Evolutionary conservation across 2,797 vertebrate species (phyloP).

Genomic region (Arrhamphus sclerolepis): DNA sequence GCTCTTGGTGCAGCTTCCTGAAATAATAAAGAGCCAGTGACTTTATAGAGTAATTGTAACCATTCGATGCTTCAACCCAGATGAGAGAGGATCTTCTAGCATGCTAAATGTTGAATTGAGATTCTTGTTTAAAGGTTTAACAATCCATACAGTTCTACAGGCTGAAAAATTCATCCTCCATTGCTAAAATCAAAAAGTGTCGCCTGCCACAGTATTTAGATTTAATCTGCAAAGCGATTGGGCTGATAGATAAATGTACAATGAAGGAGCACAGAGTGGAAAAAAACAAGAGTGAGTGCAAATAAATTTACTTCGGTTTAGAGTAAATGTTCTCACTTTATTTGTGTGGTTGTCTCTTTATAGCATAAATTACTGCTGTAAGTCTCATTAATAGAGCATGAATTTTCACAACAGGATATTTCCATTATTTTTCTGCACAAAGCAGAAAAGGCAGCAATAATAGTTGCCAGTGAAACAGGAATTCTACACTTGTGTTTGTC

Average conservation of each 20-base stretch:
- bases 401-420: too few species aligned
- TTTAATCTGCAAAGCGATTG: neutral
- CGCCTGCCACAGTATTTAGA: too few species aligned
- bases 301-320: conserved; percentile 6
- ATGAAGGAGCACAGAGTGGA: neutral
- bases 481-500: too few species aligned
- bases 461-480: too few species aligned
- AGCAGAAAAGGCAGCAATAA: too few species aligned
- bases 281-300: neutral
- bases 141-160: conserved; percentile 11
- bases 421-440: too few species aligned
- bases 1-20: conserved; percentile 37
- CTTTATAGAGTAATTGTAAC: conserved; percentile 48
- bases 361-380: neutral
- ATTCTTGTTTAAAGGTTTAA: conserved; percentile 21
- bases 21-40: conserved; percentile 48
- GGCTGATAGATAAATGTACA: neutral
- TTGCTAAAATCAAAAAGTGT: neutral
- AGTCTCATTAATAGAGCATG: neutral
- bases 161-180: conserved; percentile 10
- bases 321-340: neutral
- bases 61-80: conserved; percentile 30
- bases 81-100: conserved; percentile 35
- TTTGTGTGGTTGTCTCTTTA: neutral
- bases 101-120: conserved; percentile 31